Evolutionary conservation across 2,888 invertebrate species (phyloP), one percentile per base, ranked within the genome.

Genomic region (Dasypolia templi): DNA sequence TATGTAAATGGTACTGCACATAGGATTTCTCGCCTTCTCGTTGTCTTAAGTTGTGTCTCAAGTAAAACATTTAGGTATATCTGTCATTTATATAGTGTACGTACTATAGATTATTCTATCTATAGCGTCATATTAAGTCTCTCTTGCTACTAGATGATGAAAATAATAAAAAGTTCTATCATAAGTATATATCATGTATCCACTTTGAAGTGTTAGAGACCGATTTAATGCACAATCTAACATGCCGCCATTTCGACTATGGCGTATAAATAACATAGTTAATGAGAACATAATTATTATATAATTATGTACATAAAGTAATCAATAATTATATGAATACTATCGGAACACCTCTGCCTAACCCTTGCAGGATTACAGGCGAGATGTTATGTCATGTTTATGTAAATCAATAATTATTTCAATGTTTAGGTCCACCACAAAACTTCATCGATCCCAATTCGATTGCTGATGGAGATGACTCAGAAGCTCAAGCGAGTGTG

Each of bases 401-500:
- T n/a, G n/a, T n/a, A n/a, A 35, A 35, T 35, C 4, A 46, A 46
- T 46, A 61, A 39, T 78, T 53, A 71, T 75, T 73, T 81, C 76
- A 72, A 75, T 51, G 92, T 91, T 77, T 80, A 95, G 95, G 91
- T 71, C 87, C 89, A 56, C 95, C 95, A 63, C 94, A 93, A 91
- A 95, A 95, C 75, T 93, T 93, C 22, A 79, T 95, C 46, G 94
- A 95, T 81, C 94, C 95, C 9, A 94, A 94, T 79, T 91, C 92
- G 1, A 89, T 92, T 68, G 86, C 86, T 58, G 97, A 97, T 86
- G 97, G 97, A 76, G 97, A 97, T 39, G 97, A 98, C 91, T 98
- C 98, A 0, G 97, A 98, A 94, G 98, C 98, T 4, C 97, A 97
- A 92, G 97, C 97, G 72, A 97, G 97, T 70, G 97, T 98, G 2